phyloP scores from a whole-genome alignment of 2,797 vertebrate genomes.

The Melanotaenia parkinsoni region DNA sequence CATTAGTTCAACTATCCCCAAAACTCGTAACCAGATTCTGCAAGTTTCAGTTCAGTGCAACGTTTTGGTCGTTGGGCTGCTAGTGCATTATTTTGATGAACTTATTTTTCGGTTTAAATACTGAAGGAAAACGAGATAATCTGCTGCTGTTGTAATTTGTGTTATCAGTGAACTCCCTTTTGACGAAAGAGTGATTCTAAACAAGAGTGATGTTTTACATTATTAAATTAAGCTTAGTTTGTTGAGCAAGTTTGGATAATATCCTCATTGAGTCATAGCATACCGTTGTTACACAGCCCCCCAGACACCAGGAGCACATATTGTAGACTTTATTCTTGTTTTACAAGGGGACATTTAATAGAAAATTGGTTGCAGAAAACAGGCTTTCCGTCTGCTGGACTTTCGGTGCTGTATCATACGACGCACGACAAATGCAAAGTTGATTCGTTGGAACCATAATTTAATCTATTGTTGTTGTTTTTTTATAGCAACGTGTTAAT shows the following conservation, averaged over 20 bases:
- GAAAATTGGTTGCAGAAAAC: not conserved
- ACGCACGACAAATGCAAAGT: conserved; percentile 27
- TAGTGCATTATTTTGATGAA: not conserved
- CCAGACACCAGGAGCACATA: conserved; percentile 3
- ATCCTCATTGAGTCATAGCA: not conserved
- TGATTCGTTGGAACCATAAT: conserved; percentile 5
- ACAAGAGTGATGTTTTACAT: not conserved
- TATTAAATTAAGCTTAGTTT: conserved; percentile 5
- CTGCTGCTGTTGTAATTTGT: not conserved
- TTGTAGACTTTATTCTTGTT: not conserved
- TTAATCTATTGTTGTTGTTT: conserved; percentile 9
- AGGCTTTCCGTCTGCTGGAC: not conserved
- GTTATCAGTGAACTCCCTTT: not conserved
- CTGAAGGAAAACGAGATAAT: conserved; percentile 7
- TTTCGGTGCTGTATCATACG: conserved; percentile 22
- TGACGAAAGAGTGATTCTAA: not conserved
- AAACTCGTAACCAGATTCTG: conserved; percentile 1
- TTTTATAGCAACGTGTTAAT: not conserved
- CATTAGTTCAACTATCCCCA: not conserved
- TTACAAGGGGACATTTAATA: not conserved
- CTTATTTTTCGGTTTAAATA: conserved; percentile 8
- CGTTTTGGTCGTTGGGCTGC: not conserved
- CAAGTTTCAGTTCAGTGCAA: conserved; percentile 60
- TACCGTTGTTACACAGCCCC: not conserved
- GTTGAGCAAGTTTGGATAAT: conserved; percentile 30